Percentiles rank a stretch among this genome's conserved stretches.
phyloP scores from a whole-genome alignment of 2,888 invertebrate genomes.

The Emmelina monodactyla region DNA sequence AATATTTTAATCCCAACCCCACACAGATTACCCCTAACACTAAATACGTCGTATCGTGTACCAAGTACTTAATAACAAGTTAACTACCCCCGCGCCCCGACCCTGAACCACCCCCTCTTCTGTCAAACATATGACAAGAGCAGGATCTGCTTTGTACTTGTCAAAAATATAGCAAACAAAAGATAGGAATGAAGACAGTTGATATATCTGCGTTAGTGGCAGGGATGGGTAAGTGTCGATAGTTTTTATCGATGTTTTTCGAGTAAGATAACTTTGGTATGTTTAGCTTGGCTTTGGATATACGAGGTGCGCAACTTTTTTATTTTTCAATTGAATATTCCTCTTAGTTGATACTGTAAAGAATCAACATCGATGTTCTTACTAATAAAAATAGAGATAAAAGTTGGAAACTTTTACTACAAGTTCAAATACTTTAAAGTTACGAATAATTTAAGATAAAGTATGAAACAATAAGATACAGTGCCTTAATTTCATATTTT shows the following conservation, averaged over 20 bases:
- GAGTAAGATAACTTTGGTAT: no score
- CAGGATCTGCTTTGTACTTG: conserved; percentile 65
- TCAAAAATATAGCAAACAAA: conserved; percentile 67
- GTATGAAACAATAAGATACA: no score
- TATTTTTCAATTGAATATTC: no score
- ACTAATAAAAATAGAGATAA: no score
- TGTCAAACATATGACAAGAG: conserved; percentile 64
- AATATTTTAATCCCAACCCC: background rate
- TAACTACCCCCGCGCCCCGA: conserved; percentile 37
- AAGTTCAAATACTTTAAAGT: no score
- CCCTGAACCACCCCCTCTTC: conserved; percentile 27
- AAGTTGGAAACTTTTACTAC: no score
- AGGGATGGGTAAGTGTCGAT: conserved; percentile 31
- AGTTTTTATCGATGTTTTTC: conserved; percentile 1
- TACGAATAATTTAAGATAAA: no score
- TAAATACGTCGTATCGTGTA: conserved; percentile 16
- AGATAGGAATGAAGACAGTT: conserved; percentile 66
- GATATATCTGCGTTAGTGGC: conserved; percentile 47
- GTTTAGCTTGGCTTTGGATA: no score
- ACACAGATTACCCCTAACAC: conserved; percentile 12
- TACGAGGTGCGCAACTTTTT: no score
- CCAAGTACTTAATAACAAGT: conserved; percentile 58
- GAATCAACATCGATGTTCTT: no score
- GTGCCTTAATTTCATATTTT: no score
- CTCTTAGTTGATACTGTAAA: no score